A percentile compares a stretch with the other conserved stretches of the same genome.
Evolutionary conservation across 2,888 invertebrate genomes (phyloP).

Genomic region (Urechis unicinctus): DNA sequence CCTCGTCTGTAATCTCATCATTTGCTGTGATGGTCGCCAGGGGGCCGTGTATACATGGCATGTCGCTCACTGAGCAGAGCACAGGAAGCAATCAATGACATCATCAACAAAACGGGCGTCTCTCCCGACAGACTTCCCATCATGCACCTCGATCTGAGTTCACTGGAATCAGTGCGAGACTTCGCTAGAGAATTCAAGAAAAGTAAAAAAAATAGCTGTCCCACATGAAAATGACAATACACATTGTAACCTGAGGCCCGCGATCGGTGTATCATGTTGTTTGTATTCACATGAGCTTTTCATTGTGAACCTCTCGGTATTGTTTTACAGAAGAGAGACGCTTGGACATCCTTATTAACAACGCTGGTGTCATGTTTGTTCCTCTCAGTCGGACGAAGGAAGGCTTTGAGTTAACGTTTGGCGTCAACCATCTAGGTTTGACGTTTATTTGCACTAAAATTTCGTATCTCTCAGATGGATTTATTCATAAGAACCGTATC

Average conservation of each 20-base stretch:
- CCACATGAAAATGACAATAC: too few species aligned
- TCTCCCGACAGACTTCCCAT: constrained; percentile 58
- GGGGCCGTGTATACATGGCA: constrained; percentile 15
- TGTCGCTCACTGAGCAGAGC: constrained; percentile 12
- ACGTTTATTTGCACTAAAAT: neutral
- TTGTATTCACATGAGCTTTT: too few species aligned
- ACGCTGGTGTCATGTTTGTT: neutral
- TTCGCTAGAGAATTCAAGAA: constrained; percentile 65
- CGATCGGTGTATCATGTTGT: too few species aligned
- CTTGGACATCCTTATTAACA: neutral
- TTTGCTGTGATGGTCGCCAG: too few species aligned
- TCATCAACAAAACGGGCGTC: constrained; percentile 7
- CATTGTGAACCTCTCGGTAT: too few species aligned
- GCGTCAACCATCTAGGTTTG: neutral
- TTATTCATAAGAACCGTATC: too few species aligned
- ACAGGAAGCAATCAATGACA: constrained; percentile 11
- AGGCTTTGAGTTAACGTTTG: neutral
- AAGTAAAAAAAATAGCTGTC: constrained; percentile 14
- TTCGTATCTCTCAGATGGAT: too few species aligned
- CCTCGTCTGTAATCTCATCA: too few species aligned
- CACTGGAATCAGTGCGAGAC: constrained; percentile 65
- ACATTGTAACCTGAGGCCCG: too few species aligned
- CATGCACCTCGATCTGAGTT: constrained; percentile 69
- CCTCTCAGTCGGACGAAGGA: neutral
- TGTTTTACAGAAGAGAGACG: neutral